Percentiles rank a stretch among this genome's conserved stretches.
Conservation (phyloP, 2,888 invertebrate genomes). For the Tiphia femorata region DNA sequence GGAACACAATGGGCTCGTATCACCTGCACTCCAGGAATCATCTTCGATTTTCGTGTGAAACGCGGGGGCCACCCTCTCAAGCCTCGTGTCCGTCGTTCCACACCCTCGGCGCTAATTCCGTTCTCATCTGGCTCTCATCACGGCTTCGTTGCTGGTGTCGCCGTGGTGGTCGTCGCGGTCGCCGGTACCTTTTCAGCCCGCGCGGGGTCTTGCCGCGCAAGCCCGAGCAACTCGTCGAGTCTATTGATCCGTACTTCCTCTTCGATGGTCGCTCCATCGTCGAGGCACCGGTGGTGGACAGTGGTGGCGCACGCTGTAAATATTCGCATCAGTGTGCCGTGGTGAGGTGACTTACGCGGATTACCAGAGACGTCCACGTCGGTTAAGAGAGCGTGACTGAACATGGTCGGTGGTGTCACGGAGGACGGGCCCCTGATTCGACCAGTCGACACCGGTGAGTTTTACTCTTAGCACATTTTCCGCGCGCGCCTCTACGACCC, state of each 20-base stretch:
- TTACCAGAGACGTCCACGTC: slow-evolving; percentile 20
- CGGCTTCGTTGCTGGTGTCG: slow-evolving; percentile 1
- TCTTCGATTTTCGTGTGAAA: too few relatives aligned
- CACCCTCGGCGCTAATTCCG: neutral
- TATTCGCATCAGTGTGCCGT: slow-evolving; percentile 43
- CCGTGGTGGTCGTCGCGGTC: slow-evolving; percentile 6
- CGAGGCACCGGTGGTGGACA: slow-evolving; percentile 40
- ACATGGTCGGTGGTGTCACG: slow-evolving; percentile 61
- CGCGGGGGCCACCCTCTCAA: too few relatives aligned
- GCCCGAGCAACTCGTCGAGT: slow-evolving; percentile 35
- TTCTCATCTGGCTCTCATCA: neutral
- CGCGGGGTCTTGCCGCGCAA: slow-evolving; percentile 52
- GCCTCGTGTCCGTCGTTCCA: too few relatives aligned
- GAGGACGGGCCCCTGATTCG: slow-evolving; percentile 65
- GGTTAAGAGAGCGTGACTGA: slow-evolving; percentile 43
- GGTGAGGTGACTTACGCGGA: slow-evolving; percentile 26
- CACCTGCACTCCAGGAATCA: too few relatives aligned
- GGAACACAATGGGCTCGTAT: too few relatives aligned
- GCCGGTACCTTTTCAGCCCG: slow-evolving; percentile 14
- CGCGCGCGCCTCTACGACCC: too few relatives aligned
- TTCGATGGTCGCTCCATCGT: slow-evolving; percentile 40
- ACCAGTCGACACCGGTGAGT: slow-evolving; percentile 65
- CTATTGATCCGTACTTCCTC: slow-evolving; percentile 60
- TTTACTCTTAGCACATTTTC: too few relatives aligned
- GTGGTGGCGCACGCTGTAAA: slow-evolving; percentile 60